phyloP scores from a whole-genome alignment of 1,140 invertebrate species.

The Drosophila nasuta region DNA sequence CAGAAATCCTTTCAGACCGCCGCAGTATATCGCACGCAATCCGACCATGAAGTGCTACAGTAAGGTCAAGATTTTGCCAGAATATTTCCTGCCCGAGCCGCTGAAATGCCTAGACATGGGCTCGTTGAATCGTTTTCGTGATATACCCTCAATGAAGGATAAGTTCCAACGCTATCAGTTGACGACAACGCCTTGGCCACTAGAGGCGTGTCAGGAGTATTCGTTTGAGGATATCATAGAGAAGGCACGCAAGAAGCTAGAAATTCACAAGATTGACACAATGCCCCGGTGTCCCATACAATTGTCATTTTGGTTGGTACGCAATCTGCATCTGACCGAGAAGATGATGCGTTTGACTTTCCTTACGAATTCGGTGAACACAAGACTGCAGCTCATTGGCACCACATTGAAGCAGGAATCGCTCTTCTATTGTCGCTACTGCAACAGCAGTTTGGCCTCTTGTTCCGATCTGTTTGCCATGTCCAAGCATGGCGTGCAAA shows the following conservation, averaged over 20 bases:
- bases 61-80: constrained; percentile 89
- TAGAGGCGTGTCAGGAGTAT: constrained; percentile 89
- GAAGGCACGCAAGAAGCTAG: constrained; percentile 75
- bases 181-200: constrained; percentile 85
- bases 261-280: constrained; percentile 82
- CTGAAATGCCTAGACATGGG: constrained; percentile 85
- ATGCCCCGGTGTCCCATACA: constrained; percentile 88
- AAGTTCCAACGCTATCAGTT: constrained; percentile 85
- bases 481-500: constrained; percentile 92
- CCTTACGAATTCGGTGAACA: constrained; percentile 88
- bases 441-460: constrained; percentile 88
- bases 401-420: constrained; percentile 86
- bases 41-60: constrained; percentile 83
- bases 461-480: constrained; percentile 92
- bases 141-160: constrained; percentile 74
- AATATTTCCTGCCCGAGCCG: constrained; percentile 86
- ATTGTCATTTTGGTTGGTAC: constrained; percentile 91
- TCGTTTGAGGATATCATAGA: constrained; percentile 86
- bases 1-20: constrained; percentile 39
- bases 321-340: constrained; percentile 86
- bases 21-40: constrained; percentile 71
- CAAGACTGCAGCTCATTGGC: constrained; percentile 88
- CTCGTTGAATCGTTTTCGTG: constrained; percentile 84
- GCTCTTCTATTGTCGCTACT: constrained; percentile 88
- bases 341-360: constrained; percentile 88